Evolutionary conservation across 2,888 invertebrate genomes (phyloP).

Genomic region (Cantharis rustica): DNA sequence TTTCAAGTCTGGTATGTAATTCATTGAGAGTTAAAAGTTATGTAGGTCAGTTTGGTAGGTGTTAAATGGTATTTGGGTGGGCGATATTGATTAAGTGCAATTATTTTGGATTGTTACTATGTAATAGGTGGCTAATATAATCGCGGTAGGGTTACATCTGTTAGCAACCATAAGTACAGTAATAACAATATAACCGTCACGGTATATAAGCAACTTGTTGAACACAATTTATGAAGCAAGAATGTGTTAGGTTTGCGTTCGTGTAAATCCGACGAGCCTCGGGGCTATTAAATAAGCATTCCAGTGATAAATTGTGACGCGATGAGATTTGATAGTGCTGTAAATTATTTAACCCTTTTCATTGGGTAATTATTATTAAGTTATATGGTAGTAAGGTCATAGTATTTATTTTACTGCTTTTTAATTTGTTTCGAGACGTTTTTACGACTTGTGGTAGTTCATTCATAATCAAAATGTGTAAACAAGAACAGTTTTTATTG

Average conservation of each 20-base stretch:
- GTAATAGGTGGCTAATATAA: slow-evolving; percentile 38
- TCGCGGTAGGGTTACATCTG: slow-evolving; percentile 57
- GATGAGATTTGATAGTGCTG: slow-evolving; percentile 58
- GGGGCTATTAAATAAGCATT: slow-evolving; percentile 58
- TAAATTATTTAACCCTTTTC: slow-evolving; percentile 59
- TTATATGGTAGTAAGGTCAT: slow-evolving; percentile 45
- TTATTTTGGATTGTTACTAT: slow-evolving; percentile 24
- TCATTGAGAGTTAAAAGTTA: not conserved
- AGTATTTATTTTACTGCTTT: slow-evolving; percentile 46
- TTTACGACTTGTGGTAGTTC: slow-evolving; percentile 25
- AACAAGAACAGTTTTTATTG: slow-evolving; percentile 5
- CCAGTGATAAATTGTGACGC: slow-evolving; percentile 58
- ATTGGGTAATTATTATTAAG: slow-evolving; percentile 56
- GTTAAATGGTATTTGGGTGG: not conserved
- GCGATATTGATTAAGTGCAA: slow-evolving; percentile 19
- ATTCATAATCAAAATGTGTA: slow-evolving; percentile 6
- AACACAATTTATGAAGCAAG: slow-evolving; percentile 58
- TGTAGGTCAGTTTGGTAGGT: slow-evolving; percentile 1
- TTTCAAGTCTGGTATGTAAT: not conserved
- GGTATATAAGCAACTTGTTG: slow-evolving; percentile 60
- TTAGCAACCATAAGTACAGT: slow-evolving; percentile 57
- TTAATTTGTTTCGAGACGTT: slow-evolving; percentile 36
- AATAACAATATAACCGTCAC: slow-evolving; percentile 59
- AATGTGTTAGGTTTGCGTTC: slow-evolving; percentile 49
- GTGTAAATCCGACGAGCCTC: slow-evolving; percentile 51